phyloP scores from a whole-genome alignment of 2,113 vertebrate species.

The Eurystomus gularis region DNA sequence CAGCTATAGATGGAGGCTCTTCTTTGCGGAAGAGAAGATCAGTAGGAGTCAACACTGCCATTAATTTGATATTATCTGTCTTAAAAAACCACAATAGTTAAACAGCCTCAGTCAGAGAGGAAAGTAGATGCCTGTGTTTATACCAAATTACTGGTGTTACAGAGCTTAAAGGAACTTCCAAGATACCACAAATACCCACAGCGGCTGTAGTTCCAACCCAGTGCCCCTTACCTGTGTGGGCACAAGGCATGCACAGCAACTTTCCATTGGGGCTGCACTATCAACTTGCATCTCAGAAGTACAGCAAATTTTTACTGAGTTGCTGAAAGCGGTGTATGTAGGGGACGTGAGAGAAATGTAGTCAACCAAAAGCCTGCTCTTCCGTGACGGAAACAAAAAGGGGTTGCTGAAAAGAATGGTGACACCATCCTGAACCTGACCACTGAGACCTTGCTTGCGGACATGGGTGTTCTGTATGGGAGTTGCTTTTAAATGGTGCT shows the following conservation, averaged over 20 bases:
- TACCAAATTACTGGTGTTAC: neutral
- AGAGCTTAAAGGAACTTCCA: neutral
- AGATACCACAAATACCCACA: neutral
- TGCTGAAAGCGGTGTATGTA: rapidly evolving
- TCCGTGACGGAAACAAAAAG: neutral
- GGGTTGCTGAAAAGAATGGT: neutral
- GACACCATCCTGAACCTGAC: neutral
- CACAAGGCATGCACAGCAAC: neutral
- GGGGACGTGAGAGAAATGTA: rapidly evolving
- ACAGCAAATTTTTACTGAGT: neutral
- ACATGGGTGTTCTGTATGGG: neutral
- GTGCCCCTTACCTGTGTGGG: neutral
- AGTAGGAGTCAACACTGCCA: neutral
- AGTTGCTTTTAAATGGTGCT: neutral
- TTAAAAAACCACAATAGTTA: neutral
- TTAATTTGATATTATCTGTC: neutral
- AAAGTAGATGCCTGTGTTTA: neutral
- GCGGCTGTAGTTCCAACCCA: neutral
- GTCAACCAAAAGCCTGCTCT: neutral
- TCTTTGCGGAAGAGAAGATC: neutral
- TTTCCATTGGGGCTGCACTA: neutral
- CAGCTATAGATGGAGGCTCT: neutral
- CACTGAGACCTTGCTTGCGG: neutral
- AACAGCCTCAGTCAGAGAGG: neutral
- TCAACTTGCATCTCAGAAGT: neutral